Evolutionary conservation across 2,797 vertebrate species (phyloP).

Genomic region (Lates japonicus): DNA sequence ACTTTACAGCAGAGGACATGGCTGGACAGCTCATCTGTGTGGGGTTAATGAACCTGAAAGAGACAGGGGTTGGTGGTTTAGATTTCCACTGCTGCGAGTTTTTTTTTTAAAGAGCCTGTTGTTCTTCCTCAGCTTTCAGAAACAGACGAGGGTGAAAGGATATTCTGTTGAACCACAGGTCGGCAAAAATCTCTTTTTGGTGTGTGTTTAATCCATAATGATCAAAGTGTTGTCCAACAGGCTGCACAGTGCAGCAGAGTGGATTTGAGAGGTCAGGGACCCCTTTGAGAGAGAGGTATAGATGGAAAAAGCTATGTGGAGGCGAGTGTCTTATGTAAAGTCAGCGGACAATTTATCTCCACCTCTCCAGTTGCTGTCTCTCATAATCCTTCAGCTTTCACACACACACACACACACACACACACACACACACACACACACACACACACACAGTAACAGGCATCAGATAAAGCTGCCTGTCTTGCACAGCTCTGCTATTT

Average conservation of each 20-base stretch:
- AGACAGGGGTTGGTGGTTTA: slow-evolving; percentile 36
- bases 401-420: slow-evolving; percentile 38
- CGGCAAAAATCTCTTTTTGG: slow-evolving; percentile 21
- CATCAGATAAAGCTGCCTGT: slow-evolving; percentile 44
- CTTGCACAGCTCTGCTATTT: slow-evolving; percentile 32
- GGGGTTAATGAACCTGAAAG: slow-evolving; percentile 43
- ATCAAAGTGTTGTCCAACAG: slow-evolving; percentile 49
- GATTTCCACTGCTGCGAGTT: slow-evolving; percentile 13
- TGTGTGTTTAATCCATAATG: slow-evolving; percentile 36
- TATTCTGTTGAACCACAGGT: slow-evolving; percentile 7
- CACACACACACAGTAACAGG: not conserved
- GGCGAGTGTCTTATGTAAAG: slow-evolving; percentile 60
- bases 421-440: slow-evolving; percentile 25
- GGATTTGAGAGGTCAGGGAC: slow-evolving; percentile 68
- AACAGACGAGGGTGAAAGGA: not conserved
- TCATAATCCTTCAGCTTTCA: no score
- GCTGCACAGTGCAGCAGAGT: slow-evolving; percentile 43
- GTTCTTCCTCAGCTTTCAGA: slow-evolving; percentile 5
- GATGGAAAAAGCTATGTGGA: slow-evolving; percentile 51
- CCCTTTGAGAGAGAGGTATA: slow-evolving; percentile 69
- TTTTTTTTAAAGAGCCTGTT: not conserved
- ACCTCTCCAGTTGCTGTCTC: slow-evolving; percentile 27
- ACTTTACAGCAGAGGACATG: slow-evolving; percentile 30
- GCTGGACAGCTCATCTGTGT: slow-evolving; percentile 21
- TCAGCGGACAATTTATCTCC: slow-evolving; percentile 57